Percentiles rank a stretch among this genome's conserved stretches.
phyloP scores from a whole-genome alignment of 2,888 invertebrate genomes.

The Petrolisthes manimaculis region DNA sequence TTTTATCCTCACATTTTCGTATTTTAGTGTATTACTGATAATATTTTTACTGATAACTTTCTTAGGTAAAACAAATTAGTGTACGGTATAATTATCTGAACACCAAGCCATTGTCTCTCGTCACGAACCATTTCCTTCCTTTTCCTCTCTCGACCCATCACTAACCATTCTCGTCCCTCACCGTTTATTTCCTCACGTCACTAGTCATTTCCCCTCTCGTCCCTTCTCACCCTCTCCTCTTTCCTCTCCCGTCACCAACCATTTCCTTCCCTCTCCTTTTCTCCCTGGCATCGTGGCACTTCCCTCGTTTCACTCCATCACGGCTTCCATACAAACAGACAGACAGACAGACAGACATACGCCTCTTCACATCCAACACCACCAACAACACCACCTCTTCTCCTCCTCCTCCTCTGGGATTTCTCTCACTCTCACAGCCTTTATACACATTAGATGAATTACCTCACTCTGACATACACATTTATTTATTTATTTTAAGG shows the following conservation, averaged over 20 bases:
- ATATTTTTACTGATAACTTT: too few relatives aligned
- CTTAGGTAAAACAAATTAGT: too few relatives aligned
- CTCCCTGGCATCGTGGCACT: not conserved
- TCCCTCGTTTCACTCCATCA: not conserved
- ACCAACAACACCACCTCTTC: not conserved
- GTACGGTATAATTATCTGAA: too few relatives aligned
- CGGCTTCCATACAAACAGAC: not conserved
- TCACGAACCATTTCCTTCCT: not conserved
- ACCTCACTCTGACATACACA: too few relatives aligned
- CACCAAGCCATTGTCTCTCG: too few relatives aligned
- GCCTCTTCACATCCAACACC: not conserved
- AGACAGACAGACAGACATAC: not conserved
- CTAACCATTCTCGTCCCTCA: not conserved
- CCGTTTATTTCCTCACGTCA: not conserved
- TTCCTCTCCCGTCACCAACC: not conserved
- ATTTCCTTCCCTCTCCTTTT: slow-evolving; percentile 5
- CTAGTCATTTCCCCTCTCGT: not conserved
- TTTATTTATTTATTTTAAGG: too few relatives aligned
- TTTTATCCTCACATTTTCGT: too few relatives aligned
- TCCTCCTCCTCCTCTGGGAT: not conserved
- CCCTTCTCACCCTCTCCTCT: slow-evolving; percentile 7
- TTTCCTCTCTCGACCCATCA: not conserved
- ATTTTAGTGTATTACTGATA: too few relatives aligned
- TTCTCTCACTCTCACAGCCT: too few relatives aligned
- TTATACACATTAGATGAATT: too few relatives aligned